These are phyloP conservation scores for Trissonchulus sp. DNA, from an alignment of 2,888 invertebrate genomes.

Conservation along the genomic window DNA sequence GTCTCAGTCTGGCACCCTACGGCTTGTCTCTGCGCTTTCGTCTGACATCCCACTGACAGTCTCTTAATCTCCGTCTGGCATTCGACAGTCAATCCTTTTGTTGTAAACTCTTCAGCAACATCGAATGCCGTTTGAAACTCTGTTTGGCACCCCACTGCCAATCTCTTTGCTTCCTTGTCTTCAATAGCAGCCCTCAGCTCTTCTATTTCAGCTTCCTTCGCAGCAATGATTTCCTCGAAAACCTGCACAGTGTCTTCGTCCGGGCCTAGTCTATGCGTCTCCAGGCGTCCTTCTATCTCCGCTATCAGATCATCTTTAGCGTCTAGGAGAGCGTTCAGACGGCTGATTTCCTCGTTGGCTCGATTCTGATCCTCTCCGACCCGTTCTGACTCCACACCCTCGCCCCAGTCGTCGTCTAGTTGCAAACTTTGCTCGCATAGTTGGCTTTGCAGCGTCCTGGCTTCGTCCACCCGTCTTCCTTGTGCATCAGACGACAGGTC, in stretches of 20 bases:
- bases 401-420: no score
- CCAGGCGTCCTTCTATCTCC: background rate
- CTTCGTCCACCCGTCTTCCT: background rate
- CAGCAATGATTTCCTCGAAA: background rate
- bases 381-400: background rate
- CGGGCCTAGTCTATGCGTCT: background rate
- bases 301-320: background rate
- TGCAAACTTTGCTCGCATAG: no score
- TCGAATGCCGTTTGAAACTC: no score
- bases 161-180: no score
- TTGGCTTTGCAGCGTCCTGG: background rate
- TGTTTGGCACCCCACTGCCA: no score
- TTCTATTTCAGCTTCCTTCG: background rate
- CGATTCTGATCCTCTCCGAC: background rate
- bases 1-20: background rate
- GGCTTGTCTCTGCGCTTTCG: background rate
- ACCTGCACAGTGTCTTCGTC: background rate
- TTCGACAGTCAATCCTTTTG: no score
- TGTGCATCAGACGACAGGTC: no score
- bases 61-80: background rate
- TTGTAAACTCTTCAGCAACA: no score
- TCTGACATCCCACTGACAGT: background rate
- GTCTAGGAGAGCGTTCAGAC: background rate
- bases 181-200: background rate
- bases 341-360: slow-evolving; percentile 1